Percentiles rank a stretch among this genome's conserved stretches.
phyloP scores from a whole-genome alignment of 2,113 vertebrate genomes.

The Hypocryptadius cinnamomeus region DNA sequence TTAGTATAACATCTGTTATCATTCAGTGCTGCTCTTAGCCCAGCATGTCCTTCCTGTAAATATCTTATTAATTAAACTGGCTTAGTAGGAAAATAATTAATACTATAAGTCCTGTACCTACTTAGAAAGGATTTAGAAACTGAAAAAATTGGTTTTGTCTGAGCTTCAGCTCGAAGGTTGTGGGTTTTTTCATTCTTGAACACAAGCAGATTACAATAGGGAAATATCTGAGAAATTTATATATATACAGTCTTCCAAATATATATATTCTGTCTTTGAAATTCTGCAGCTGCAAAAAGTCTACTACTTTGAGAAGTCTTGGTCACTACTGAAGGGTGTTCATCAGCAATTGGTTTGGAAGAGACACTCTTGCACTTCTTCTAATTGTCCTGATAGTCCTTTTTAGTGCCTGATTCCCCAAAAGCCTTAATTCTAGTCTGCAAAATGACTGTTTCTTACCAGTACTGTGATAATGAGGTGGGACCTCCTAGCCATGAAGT shows the following conservation, averaged over 20 bases:
- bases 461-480: neutral
- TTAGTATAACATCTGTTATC: conserved; percentile 25
- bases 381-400: neutral
- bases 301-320: neutral
- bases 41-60: conserved; percentile 39
- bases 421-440: neutral
- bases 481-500: neutral
- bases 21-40: conserved; percentile 4
- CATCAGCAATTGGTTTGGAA: neutral
- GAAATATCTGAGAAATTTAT: neutral
- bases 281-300: neutral
- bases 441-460: neutral
- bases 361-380: neutral
- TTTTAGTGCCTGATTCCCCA: neutral
- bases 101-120: conserved; percentile 28
- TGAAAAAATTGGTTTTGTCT: conserved; percentile 7
- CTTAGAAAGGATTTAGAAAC: conserved; percentile 35
- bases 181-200: neutral
- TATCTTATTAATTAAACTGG: conserved; percentile 55
- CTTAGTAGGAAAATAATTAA: conserved; percentile 50
- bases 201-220: neutral
- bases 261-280: neutral
- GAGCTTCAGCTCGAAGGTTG: neutral
- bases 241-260: neutral
- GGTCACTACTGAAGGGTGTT: neutral